These are phyloP conservation scores for Arvicanthis niloticus DNA, from an alignment of 2,113 vertebrate genomes.

Conservation along the genomic window DNA sequence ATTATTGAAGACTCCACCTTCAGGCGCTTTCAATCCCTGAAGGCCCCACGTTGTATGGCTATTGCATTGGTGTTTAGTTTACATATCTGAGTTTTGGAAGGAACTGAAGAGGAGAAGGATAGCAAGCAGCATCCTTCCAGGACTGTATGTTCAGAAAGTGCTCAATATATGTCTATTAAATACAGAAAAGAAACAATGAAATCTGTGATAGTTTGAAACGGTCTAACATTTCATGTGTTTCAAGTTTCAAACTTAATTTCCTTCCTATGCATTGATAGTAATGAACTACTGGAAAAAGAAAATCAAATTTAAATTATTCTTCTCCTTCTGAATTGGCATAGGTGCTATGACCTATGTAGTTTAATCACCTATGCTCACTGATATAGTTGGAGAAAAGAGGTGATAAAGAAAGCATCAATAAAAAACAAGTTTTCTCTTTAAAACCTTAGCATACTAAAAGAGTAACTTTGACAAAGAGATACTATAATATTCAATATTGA, in stretches of 20 bases:
- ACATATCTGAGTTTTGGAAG: accelerated
- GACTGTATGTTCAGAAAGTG: neutral
- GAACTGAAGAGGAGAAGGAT: neutral
- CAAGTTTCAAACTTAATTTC: neutral
- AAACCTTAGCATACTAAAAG: neutral
- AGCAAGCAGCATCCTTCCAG: neutral
- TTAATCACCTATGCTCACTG: neutral
- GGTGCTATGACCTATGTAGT: neutral
- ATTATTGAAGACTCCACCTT: neutral
- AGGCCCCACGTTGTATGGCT: neutral
- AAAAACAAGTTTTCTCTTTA: neutral
- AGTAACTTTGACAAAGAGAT: neutral
- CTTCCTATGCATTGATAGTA: neutral
- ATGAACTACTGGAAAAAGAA: neutral
- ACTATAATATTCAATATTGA: neutral
- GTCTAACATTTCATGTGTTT: neutral
- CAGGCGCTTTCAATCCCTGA: neutral
- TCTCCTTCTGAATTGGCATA: neutral
- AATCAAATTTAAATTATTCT: neutral
- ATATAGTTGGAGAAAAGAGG: neutral
- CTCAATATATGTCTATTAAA: neutral
- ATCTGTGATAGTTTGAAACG: neutral
- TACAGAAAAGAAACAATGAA: neutral
- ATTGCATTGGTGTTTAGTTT: neutral
- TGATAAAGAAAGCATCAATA: neutral